Evolutionary conservation across 2,888 invertebrate genomes (phyloP), one percentile per base, ranked within the genome.

Genomic region (Lydus trimaculatus): DNA sequence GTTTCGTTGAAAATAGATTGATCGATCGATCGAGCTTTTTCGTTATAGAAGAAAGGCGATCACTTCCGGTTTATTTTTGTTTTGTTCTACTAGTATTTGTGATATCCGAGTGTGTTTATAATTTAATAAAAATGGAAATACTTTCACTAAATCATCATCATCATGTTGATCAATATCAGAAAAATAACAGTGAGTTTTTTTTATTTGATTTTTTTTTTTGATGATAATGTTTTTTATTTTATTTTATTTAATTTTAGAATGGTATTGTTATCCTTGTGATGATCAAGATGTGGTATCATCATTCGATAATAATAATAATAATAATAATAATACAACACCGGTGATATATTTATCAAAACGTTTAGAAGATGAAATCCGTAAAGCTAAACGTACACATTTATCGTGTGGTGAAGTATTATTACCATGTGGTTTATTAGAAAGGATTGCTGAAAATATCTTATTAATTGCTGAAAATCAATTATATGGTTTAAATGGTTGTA

Each of bases 381-480:
- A 92, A 73, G 95, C 95, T 39, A 94, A 95, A 84, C 89, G 91
- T 73, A 92, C 91, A 79, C 92, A 93, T 84, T 87, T 96, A 73
- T 91, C 93, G 67, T 92, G 94, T 81, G 95, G 94, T 25, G 95
- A 96, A 86, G 94, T 96, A 69, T 88, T 95, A 72, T 88, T 96
- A 77, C 96, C 96, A 43, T 91, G 92, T 64, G 94, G 94, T 84
- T 90, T 96, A 73, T 89, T 95, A 67, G 90, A 92, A 73, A 88
- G 92, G 75, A 92, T 96, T 71, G 91, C 96, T 60, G 88, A 91
- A 75, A 92, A 95, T 83, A 91, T 95, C 70, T 88, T 96, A 66
- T 89, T 90, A 67, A 90, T 94, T 86, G 94, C 96, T 2, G 94
- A 95, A 81, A 91, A 91, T 58, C 96, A 97, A 85, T 95, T 96